Conservation (phyloP, 2,888 invertebrate species). For the Xestia ashworthii region DNA sequence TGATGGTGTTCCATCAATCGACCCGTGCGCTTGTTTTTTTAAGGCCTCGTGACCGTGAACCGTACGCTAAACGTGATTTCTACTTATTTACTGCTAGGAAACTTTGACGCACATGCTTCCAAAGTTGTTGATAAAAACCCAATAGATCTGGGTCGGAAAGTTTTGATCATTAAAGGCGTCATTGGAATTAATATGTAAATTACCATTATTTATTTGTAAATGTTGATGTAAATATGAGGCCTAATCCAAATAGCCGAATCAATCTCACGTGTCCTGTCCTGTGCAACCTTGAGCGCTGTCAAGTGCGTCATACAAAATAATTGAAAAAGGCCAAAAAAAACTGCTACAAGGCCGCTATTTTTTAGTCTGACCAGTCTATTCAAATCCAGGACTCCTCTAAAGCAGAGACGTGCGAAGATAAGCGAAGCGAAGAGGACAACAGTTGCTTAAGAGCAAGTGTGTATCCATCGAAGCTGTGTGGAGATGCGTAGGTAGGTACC, state of each 20-base stretch:
- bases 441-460: too few relatives aligned
- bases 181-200: slow-evolving; percentile 6
- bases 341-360: background rate
- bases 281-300: background rate
- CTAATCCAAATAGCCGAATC: background rate
- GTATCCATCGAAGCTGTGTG: too few relatives aligned
- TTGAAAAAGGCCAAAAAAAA: background rate
- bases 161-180: background rate
- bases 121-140: background rate
- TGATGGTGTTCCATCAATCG: background rate
- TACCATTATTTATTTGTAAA: background rate
- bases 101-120: background rate
- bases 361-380: background rate
- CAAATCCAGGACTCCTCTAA: too few relatives aligned
- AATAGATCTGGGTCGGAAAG: background rate
- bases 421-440: too few relatives aligned
- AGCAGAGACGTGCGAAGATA: too few relatives aligned
- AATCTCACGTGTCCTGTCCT: background rate
- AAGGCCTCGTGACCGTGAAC: too few relatives aligned
- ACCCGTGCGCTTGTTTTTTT: too few relatives aligned
- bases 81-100: background rate
- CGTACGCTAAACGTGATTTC: background rate
- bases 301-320: background rate
- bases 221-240: background rate
- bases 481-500: too few relatives aligned